These are phyloP conservation scores for Pedicia rivosa DNA, from an alignment of 2,888 invertebrate species.

Conservation along the genomic window DNA sequence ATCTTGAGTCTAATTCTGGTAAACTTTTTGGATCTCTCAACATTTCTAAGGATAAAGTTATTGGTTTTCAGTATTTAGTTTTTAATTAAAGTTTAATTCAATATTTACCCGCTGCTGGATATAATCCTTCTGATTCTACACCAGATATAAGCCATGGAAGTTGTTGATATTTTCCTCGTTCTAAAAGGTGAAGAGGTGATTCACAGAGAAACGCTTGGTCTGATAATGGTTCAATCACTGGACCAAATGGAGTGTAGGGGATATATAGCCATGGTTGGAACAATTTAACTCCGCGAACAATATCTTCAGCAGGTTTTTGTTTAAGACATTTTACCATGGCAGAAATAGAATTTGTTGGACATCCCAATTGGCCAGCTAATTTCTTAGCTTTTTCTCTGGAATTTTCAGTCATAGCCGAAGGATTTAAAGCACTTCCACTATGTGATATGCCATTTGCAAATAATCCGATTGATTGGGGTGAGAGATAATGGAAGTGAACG, in stretches of 20 bases:
- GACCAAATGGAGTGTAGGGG: conserved; percentile 57
- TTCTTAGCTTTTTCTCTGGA: conserved; percentile 42
- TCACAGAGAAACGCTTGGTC: conserved; percentile 45
- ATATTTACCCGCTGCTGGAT: conserved; percentile 46
- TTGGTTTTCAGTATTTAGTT: too few species aligned
- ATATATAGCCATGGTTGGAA: conserved; percentile 39
- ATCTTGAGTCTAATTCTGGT: conserved; percentile 36
- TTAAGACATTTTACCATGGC: conserved; percentile 48
- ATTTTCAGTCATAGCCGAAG: conserved; percentile 41
- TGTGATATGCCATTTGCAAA: conserved; percentile 47
- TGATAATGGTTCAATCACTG: conserved; percentile 42
- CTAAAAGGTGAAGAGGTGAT: conserved; percentile 45
- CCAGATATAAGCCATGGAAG: conserved; percentile 54
- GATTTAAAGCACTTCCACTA: conserved; percentile 50
- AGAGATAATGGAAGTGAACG: conserved; percentile 54
- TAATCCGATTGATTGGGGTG: conserved; percentile 42
- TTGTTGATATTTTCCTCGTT: conserved; percentile 40
- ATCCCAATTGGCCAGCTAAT: conserved; percentile 44
- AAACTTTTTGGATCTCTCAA: too few species aligned
- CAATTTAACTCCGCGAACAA: conserved; percentile 34
- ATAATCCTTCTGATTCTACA: conserved; percentile 55
- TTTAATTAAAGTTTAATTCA: too few species aligned
- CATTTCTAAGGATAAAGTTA: too few species aligned
- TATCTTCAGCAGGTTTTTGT: conserved; percentile 38
- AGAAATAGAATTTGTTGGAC: conserved; percentile 35